A percentile compares a stretch with the other conserved stretches of the same genome.
These are phyloP conservation scores for Cavia aperea DNA, from an alignment of 2,113 vertebrate species.

Conservation along the genomic window DNA sequence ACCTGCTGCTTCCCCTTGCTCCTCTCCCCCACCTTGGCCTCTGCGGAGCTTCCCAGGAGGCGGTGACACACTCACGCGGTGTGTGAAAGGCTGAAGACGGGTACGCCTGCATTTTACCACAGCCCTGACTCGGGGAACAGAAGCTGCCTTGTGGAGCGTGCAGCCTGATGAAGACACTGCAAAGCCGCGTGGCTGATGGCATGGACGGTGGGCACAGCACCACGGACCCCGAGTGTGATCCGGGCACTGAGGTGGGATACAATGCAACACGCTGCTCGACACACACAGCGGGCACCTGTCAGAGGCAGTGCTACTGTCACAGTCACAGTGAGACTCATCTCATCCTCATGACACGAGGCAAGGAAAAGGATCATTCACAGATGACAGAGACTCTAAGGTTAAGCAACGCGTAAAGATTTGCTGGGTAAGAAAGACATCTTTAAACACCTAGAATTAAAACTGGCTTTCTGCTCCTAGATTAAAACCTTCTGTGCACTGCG, in stretches of 20 bases:
- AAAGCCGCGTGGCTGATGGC: no score
- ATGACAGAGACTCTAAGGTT: neutral
- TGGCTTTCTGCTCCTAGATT: neutral
- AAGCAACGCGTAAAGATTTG: neutral
- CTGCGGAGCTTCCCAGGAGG: neutral
- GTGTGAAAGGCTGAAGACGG: neutral
- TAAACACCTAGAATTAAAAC: neutral
- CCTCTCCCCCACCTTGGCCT: neutral
- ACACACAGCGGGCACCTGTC: neutral
- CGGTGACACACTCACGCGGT: neutral
- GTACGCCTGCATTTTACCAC: no score
- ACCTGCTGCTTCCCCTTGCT: neutral
- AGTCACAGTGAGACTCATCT: neutral
- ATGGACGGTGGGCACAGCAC: accelerated
- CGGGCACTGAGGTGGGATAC: neutral
- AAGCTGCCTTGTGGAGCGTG: accelerated
- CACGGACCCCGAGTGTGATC: neutral
- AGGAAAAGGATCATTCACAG: neutral
- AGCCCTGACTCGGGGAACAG: neutral
- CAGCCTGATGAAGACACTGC: accelerated
- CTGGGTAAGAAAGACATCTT: neutral
- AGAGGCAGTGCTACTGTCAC: neutral
- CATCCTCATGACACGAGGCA: neutral
- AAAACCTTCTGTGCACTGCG: accelerated
- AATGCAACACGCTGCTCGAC: neutral